phyloP scores from a whole-genome alignment of 2,113 vertebrate genomes.

The Ceratotherium simum region DNA sequence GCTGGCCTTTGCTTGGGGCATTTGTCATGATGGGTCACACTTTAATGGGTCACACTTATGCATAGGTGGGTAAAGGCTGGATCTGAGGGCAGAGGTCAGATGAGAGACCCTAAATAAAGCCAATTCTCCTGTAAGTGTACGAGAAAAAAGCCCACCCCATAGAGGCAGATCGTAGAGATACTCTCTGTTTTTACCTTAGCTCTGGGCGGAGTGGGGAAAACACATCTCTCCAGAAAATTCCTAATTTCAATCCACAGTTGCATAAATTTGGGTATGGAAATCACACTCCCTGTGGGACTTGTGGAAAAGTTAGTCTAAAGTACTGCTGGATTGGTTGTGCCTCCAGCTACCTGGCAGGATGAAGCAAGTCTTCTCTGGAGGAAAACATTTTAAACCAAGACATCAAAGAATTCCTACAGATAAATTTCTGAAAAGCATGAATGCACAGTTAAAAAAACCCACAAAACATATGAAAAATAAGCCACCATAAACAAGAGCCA shows the following conservation, averaged over 20 bases:
- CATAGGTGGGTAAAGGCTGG: neutral
- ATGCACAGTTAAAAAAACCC: neutral
- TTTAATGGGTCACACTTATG: neutral
- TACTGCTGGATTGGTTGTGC: neutral
- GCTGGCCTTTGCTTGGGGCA: neutral
- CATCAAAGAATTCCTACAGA: neutral
- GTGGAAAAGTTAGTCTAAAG: neutral
- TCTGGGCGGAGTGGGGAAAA: neutral
- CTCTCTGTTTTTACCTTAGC: neutral
- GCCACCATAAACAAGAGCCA: neutral
- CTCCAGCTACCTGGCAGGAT: neutral
- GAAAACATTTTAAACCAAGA: neutral
- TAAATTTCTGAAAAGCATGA: neutral
- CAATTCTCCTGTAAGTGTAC: neutral
- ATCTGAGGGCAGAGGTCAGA: neutral
- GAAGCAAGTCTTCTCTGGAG: neutral
- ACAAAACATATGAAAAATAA: neutral
- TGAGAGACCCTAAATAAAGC: neutral
- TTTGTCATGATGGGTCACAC: too few relatives aligned
- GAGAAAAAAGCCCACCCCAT: neutral
- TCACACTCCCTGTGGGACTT: neutral
- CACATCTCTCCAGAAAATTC: neutral
- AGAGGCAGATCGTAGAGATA: neutral
- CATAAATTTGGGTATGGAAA: neutral
- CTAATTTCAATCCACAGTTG: neutral